Evolutionary conservation across 1,140 invertebrate genomes (phyloP).

Genomic region (Papilio xuthus): DNA sequence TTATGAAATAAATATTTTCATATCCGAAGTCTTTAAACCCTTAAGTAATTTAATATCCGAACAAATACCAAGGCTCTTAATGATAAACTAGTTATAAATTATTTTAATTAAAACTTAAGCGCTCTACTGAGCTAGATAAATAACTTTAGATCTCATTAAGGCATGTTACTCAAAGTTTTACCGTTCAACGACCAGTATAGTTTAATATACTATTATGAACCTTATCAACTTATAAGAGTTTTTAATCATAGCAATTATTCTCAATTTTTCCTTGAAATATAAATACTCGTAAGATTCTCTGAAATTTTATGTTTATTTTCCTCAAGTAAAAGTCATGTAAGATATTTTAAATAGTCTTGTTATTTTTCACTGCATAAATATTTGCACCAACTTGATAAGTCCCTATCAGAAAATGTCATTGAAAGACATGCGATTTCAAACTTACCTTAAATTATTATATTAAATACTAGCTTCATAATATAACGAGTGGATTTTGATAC

Average conservation of each 20-base stretch:
- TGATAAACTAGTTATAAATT: slow-evolving; percentile 14
- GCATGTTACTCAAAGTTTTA: not conserved
- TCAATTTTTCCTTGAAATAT: not conserved
- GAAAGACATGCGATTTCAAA: too few relatives aligned
- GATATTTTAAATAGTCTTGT: too few relatives aligned
- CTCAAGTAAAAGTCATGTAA: too few relatives aligned
- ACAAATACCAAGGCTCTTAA: not conserved
- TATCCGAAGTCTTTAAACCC: not conserved
- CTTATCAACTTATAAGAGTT: not conserved
- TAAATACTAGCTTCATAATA: too few relatives aligned
- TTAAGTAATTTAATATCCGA: not conserved
- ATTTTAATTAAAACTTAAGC: slow-evolving; percentile 19
- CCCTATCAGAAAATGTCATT: too few relatives aligned
- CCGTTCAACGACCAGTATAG: not conserved
- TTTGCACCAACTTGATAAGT: too few relatives aligned
- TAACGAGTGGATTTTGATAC: too few relatives aligned
- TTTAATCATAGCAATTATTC: not conserved
- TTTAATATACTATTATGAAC: not conserved
- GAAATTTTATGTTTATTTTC: not conserved
- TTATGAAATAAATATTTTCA: too few relatives aligned
- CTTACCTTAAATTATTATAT: too few relatives aligned
- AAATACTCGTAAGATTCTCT: not conserved
- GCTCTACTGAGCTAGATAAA: slow-evolving; percentile 1
- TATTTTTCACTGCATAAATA: too few relatives aligned
- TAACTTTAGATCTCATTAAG: slow-evolving; percentile 7